These are phyloP conservation scores for Nothocercus julius DNA, from an alignment of 2,113 vertebrate species.

Conservation along the genomic window DNA sequence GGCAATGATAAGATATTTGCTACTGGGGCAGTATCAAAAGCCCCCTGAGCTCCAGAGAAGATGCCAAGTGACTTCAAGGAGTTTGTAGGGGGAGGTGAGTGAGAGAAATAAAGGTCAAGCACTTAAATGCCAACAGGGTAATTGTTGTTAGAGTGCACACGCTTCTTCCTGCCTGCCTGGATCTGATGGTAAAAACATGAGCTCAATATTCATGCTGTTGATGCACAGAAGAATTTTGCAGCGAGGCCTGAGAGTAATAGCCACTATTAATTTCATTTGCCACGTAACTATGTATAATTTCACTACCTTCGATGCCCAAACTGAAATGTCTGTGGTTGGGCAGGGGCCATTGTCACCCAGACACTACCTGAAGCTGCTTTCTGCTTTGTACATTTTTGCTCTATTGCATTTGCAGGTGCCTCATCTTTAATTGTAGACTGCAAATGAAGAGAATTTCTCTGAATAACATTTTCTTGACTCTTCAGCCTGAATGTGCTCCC, in stretches of 20 bases:
- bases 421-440: background rate
- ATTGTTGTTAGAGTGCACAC: background rate
- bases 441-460: slow-evolving; percentile 58
- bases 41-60: background rate
- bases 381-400: slow-evolving; percentile 62
- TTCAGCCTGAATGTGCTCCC: slow-evolving; percentile 25
- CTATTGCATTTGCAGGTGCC: slow-evolving; percentile 67
- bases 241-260: background rate
- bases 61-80: background rate
- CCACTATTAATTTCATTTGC: background rate
- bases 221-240: slow-evolving; percentile 8
- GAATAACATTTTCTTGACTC: slow-evolving; percentile 60
- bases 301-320: background rate
- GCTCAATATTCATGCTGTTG: slow-evolving; percentile 25
- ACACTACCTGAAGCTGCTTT: slow-evolving; percentile 4
- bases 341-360: background rate
- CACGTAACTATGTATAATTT: background rate
- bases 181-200: slow-evolving; percentile 29
- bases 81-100: background rate
- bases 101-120: background rate
- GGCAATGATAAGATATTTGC: slow-evolving; percentile 26
- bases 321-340: background rate
- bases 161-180: background rate
- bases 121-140: background rate
- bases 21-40: background rate